phyloP scores from a whole-genome alignment of 1,140 invertebrate species.

The Neodiprion pinetum region DNA sequence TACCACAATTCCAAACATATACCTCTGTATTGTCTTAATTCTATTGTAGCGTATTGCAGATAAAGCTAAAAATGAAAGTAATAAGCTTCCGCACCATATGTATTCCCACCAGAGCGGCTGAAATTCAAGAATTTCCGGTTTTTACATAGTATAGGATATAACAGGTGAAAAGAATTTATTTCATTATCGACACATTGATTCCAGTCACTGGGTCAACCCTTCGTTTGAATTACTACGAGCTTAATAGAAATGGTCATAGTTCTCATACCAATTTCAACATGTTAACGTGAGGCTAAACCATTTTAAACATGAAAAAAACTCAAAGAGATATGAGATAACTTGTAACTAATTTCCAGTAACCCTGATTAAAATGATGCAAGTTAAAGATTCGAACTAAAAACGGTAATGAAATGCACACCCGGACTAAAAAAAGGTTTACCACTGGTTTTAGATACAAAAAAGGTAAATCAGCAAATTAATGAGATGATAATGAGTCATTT shows the following conservation, averaged over 20 bases:
- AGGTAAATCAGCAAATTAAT: constrained; percentile 13
- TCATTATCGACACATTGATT: not conserved
- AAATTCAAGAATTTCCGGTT: constrained; percentile 40
- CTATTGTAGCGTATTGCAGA: constrained; percentile 86
- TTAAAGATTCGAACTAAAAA: too few relatives aligned
- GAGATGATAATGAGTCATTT: not conserved
- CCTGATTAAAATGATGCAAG: too few relatives aligned
- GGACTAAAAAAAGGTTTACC: not conserved
- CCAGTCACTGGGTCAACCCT: not conserved
- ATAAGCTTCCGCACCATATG: constrained; percentile 86
- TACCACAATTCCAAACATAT: constrained; percentile 80
- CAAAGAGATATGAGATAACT: too few relatives aligned
- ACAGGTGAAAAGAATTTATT: constrained; percentile 22
- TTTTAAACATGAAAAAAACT: too few relatives aligned
- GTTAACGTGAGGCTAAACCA: too few relatives aligned
- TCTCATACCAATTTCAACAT: not conserved
- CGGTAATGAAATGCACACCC: too few relatives aligned
- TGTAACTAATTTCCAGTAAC: too few relatives aligned
- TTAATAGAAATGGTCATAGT: not conserved
- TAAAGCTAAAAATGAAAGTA: constrained; percentile 87
- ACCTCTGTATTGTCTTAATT: constrained; percentile 78
- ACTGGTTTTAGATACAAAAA: not conserved
- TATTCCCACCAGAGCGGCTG: constrained; percentile 93
- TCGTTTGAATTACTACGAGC: not conserved
- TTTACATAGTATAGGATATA: constrained; percentile 20